Evolutionary conservation across 2,888 invertebrate species (phyloP).

Genomic region (Troides oblongomaculatus): DNA sequence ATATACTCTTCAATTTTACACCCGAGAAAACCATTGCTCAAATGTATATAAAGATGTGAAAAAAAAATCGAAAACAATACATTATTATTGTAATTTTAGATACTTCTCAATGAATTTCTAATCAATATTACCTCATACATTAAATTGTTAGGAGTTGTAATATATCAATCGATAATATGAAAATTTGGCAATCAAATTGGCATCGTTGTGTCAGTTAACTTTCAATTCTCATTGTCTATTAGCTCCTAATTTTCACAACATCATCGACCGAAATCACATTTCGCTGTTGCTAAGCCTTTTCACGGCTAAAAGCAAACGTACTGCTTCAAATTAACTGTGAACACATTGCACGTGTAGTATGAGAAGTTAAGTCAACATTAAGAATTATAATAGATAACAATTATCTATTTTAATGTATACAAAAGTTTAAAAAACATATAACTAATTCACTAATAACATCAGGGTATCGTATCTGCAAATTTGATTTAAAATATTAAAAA

Average conservation of each 20-base stretch:
- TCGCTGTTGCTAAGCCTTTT: conserved; percentile 46
- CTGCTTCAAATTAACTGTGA: background rate
- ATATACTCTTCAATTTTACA: conserved; percentile 1
- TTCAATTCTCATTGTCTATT: conserved; percentile 39
- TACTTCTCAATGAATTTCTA: background rate
- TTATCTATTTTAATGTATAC: too few species aligned
- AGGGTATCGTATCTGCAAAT: too few species aligned
- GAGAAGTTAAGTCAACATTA: too few species aligned
- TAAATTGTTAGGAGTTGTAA: conserved; percentile 22
- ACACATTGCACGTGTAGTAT: background rate
- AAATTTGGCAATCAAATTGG: conserved; percentile 43
- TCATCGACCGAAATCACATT: conserved; percentile 46
- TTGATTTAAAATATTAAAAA: too few species aligned
- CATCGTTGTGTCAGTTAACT: conserved; percentile 44
- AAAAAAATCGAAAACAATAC: background rate
- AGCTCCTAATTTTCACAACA: conserved; percentile 45
- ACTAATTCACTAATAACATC: too few species aligned
- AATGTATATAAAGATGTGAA: background rate
- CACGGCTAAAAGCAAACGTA: background rate
- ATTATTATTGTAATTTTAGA: background rate
- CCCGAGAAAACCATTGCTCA: background rate
- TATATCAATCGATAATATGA: conserved; percentile 24
- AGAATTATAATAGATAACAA: too few species aligned
- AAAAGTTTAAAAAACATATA: too few species aligned
- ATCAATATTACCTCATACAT: conserved; percentile 20